A percentile compares a stretch with the other conserved stretches of the same genome.
phyloP scores from a whole-genome alignment of 2,888 invertebrate species.

The Tenthredo livida region DNA sequence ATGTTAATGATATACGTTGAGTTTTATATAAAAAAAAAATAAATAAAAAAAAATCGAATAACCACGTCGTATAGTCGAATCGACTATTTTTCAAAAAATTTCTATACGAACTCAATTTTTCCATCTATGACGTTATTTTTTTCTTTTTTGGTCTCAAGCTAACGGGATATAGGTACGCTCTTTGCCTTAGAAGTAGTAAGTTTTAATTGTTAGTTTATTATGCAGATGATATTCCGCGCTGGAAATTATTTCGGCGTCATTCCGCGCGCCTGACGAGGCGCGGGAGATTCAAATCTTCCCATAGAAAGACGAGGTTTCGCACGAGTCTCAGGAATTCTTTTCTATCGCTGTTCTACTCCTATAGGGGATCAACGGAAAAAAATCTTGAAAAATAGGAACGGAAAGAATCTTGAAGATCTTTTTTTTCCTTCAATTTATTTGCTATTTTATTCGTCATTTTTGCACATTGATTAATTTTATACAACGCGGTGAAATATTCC shows the following conservation, averaged over 20 bases:
- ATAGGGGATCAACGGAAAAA: neutral
- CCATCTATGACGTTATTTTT: neutral
- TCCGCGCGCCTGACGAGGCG: neutral
- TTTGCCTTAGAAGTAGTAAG: neutral
- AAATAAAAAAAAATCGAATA: neutral
- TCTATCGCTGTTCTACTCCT: neutral
- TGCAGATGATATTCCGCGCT: slow-evolving; percentile 10
- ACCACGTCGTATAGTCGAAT: too few species aligned
- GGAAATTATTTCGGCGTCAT: slow-evolving; percentile 23
- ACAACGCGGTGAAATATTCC: too few species aligned
- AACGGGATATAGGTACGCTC: neutral
- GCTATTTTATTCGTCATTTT: too few species aligned
- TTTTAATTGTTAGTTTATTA: slow-evolving; percentile 32
- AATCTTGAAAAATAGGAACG: too few species aligned
- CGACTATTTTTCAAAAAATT: neutral
- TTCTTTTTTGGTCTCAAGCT: neutral
- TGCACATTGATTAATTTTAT: too few species aligned
- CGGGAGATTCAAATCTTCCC: slow-evolving; percentile 11
- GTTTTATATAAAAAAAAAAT: neutral
- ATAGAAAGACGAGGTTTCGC: neutral
- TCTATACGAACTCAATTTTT: neutral
- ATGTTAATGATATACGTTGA: neutral
- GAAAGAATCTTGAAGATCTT: neutral
- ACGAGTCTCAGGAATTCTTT: neutral
- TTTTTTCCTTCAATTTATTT: too few species aligned